Evolutionary conservation across 2,888 invertebrate species (phyloP), one percentile per base, ranked within the genome.

Genomic region (Meganola albula): DNA sequence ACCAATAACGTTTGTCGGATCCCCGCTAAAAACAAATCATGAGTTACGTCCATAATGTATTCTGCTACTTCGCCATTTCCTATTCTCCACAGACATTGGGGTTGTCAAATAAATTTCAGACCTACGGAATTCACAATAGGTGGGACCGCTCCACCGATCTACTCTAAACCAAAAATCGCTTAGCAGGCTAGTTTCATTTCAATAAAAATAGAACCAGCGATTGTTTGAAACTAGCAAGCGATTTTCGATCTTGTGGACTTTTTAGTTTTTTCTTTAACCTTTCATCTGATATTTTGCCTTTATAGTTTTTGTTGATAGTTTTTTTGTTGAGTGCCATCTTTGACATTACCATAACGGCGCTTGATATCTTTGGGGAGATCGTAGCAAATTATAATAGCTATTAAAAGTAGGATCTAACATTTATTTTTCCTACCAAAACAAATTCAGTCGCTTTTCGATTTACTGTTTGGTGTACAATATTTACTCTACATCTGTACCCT

Each of bases 71-170:
- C 76, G 78, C 85, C 82, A 84, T 85, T 85, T 84, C 80, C 84
- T 77, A 85, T 86, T 87, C 85, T 86, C 84, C 70, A 75, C 83
- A 84, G 85, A 83, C 75, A 79, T 76, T 78, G 71, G 60, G 48
- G 69, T 79, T 80, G 86, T 87, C 86, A 70, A 83, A 87, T 87
- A 87, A 87, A 87, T 87, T 82, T 85, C 75, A 77, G 75, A 67
- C 71, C 75, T 74, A 76, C 70, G 60, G 73, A 75, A 82, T 79
- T 79, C 80, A 83, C 82, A 82, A 85, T 82, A 83, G 83, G 80
- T 77, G 78, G 76, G 74, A 70, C 70, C 63, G 53, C 56, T 57
- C 47, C 41, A 49, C 67, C 46, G 53, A 57, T 57, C 47, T 40
- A 49, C 67, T 46, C 63, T 72, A 63, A 63, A 73, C 48, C 63